Evolutionary conservation across 2,113 vertebrate genomes (phyloP), one percentile per base, ranked within the genome.

Genomic region (Sinocyclocheilus anshuiensis): DNA sequence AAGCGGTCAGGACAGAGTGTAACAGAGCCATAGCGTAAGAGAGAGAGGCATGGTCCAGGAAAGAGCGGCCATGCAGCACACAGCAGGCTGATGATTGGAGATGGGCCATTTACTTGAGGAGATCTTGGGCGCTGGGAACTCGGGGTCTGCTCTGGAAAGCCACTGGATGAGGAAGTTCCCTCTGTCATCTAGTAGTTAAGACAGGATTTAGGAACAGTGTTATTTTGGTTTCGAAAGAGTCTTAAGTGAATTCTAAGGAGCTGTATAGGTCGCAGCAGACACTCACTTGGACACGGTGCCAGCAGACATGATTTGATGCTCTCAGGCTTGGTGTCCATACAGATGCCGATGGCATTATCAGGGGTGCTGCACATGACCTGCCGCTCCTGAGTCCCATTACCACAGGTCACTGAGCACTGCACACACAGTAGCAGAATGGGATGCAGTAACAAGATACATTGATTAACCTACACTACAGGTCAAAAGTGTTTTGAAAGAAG

Each of bases 371-470:
- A 99, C 36, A 95, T 94, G 1, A 97, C 97, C 0, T 96, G 96
- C 10, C 98, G 95, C 48, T 98, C 97, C 93, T 97, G 96, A 0
- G 95, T 97, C 77, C 98, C 98, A 0, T 98, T 97, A 67, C 96
- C 97, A 90, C 98, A 99, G 11, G 94, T 97, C 15, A 96, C 97
- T 0, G 97, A 98, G 90, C 98, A 99, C 98, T 99, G 50, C 29
- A 77, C 24, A 69, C 72, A 77, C n/a, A 61, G 36, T 8, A 74
- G 9, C 42, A 67, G 45, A 63, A 24, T 81, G 13, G 1, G 0
- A 72, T 20, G 39, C 57, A 72, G 1, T 15, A 36, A 33, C 9
- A 71, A 20, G 2, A 18, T 33, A 55, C 9, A 33, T 10, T 42
- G 20, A 42, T 72, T 22, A 20, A 39, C 33, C 6, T 20, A 11